A percentile compares a stretch with the other conserved stretches of the same genome.
Evolutionary conservation across 2,888 invertebrate species (phyloP).

Genomic region (Masnerella sp.): DNA sequence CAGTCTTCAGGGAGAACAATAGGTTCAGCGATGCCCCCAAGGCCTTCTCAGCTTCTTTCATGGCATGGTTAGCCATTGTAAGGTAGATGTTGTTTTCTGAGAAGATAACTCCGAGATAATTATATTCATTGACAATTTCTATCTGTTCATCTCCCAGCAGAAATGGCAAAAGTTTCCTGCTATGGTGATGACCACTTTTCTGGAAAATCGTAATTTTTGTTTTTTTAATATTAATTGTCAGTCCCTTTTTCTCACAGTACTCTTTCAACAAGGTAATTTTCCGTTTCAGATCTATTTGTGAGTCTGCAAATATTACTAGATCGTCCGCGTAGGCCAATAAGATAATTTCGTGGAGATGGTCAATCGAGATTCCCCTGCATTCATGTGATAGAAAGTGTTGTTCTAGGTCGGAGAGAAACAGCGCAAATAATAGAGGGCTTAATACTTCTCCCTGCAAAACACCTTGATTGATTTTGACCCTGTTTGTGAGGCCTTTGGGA

Average conservation of each 20-base stretch:
- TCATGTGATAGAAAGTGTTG: not conserved
- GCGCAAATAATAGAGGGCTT: slow-evolving; percentile 7
- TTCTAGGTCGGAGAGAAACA: slow-evolving; percentile 12
- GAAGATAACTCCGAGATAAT: slow-evolving; percentile 11
- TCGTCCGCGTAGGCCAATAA: slow-evolving; percentile 11
- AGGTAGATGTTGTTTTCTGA: not conserved
- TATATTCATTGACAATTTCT: slow-evolving; percentile 4
- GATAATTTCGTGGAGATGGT: slow-evolving; percentile 3
- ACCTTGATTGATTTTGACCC: not conserved
- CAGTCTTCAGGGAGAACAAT: not conserved
- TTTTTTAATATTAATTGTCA: slow-evolving; percentile 9
- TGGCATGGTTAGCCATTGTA: not conserved
- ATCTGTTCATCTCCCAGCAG: slow-evolving; percentile 6
- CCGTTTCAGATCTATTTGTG: not conserved
- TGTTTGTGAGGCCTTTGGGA: not conserved
- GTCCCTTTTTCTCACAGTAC: slow-evolving; percentile 1
- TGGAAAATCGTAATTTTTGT: slow-evolving; percentile 18
- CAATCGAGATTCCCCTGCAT: not conserved
- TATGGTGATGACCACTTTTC: slow-evolving; percentile 8
- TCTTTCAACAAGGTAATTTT: not conserved
- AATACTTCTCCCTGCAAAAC: slow-evolving; percentile 14
- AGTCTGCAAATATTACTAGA: not conserved
- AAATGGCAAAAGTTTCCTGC: slow-evolving; percentile 8
- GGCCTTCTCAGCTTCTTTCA: not conserved
- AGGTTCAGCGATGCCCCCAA: not conserved